Base-by-base conservation (phyloP, 2,797 vertebrate species). In the Leptodactylus fallax region DNA sequence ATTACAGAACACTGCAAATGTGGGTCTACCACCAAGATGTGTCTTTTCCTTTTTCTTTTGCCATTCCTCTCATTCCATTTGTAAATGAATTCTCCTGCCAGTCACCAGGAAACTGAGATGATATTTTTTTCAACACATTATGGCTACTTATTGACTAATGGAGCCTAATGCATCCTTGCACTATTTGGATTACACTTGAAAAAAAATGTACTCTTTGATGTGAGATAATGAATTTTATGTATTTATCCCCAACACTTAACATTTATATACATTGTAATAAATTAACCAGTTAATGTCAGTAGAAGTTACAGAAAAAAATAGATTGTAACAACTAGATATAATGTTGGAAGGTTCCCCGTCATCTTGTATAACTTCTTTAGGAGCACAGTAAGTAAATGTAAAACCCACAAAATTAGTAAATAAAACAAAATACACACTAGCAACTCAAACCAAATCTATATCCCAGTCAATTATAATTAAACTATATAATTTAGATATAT, bases 21-120 rank as follows among this genome's bases (percentile, higher is more conserved):
- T 65, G 56, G 58, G 49, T 82, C 25, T n/a, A 82, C 55, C 85
- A 61, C 65, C 71, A 81, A 80, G 78, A 86, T 80, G 36, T 45
- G 11, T n/a, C 10, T 47, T 45, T 58, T 19, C 17, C 12, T 65
- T 65, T 81, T 55, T 63, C 55, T 72, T 79, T 19, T 85, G 13
- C 45, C 36, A 63, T 81, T 74, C 53, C 56, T 63, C 79, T 87
- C 65, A 74, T 81, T 80, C 53, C 21, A 56, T 74, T 14, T 53
- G 85, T 27, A 55, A 65, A 65, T 79, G 60, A 79, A 69, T 79
- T 79, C 25, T 85, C 60, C 47, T 79, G 60, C 27, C 60, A 69
- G 76, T 67, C 61, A 79, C 14, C 51, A 49, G 23, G 56, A 85
- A 85, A 78, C 65, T 56, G 65, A 71, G 49, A 83, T 27, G 25